phyloP scores from a whole-genome alignment of 2,888 invertebrate genomes.

The Lasioglossum pauxillum region DNA sequence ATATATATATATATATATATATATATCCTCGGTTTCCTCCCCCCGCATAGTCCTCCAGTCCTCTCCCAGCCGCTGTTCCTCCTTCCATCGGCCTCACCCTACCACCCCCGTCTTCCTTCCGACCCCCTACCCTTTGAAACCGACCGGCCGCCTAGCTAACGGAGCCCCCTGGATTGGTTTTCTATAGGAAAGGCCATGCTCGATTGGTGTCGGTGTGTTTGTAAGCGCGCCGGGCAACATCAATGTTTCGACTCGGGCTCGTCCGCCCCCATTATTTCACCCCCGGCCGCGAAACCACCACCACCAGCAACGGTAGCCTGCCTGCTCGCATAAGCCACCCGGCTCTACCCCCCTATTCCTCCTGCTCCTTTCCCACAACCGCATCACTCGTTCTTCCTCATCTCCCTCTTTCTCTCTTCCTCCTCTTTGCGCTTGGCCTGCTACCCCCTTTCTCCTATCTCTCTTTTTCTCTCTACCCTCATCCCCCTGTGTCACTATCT shows the following conservation, averaged over 20 bases:
- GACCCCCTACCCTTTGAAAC: slow-evolving; percentile 56
- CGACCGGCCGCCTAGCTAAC: slow-evolving; percentile 70
- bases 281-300: slow-evolving; percentile 64
- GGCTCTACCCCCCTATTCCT: slow-evolving; percentile 12
- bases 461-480: slow-evolving; percentile 20
- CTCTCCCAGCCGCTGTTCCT: slow-evolving; percentile 33
- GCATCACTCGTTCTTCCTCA: slow-evolving; percentile 24
- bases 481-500: slow-evolving; percentile 16
- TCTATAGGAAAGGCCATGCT: slow-evolving; percentile 74
- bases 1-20: slow-evolving; percentile 27
- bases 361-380: slow-evolving; percentile 26
- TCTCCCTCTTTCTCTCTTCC: slow-evolving; percentile 32
- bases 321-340: slow-evolving; percentile 48
- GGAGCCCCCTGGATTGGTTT: slow-evolving; percentile 74
- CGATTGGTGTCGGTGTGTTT: slow-evolving; percentile 77
- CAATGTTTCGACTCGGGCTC: slow-evolving; percentile 76
- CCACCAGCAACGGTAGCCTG: slow-evolving; percentile 46
- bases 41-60: slow-evolving; percentile 46
- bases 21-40: slow-evolving; percentile 40
- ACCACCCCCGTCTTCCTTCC: slow-evolving; percentile 44
- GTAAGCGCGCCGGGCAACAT: slow-evolving; percentile 75
- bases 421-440: slow-evolving; percentile 7
- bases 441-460: slow-evolving; percentile 36
- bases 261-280: slow-evolving; percentile 78
- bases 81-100: slow-evolving; percentile 26